A percentile compares a stretch with the other conserved stretches of the same genome.
Conservation (phyloP, 2,113 vertebrate genomes). For the Halichoeres trimaculatus region DNA sequence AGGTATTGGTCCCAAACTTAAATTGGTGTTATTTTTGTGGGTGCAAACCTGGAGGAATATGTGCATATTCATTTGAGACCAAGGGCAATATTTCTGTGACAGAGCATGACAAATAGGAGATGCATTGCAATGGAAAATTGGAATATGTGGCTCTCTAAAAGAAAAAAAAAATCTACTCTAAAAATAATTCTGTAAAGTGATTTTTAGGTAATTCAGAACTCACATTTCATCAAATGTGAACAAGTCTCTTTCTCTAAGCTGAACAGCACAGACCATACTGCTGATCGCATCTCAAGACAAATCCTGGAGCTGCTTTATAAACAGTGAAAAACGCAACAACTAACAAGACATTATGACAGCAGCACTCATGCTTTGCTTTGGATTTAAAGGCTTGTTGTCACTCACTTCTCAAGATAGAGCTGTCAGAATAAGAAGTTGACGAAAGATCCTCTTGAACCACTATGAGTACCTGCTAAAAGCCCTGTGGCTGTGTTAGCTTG, state of each 20-base stretch:
- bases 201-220: neutral
- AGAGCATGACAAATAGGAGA: slow-evolving; percentile 10
- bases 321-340: neutral
- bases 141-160: neutral
- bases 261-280: neutral
- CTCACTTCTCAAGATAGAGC: neutral
- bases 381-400: neutral
- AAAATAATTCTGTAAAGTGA: neutral
- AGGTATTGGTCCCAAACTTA: neutral
- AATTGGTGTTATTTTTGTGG: no score
- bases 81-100: slow-evolving; percentile 8
- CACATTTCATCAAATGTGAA: neutral
- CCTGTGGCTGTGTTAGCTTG: no score
- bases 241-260: neutral
- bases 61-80: slow-evolving; percentile 31
- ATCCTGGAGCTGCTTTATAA: neutral
- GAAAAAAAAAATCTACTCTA: neutral
- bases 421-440: no score
- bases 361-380: neutral
- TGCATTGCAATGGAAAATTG: slow-evolving; percentile 5
- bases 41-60: slow-evolving; percentile 14
- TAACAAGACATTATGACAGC: neutral
- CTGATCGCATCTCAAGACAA: slow-evolving; percentile 3
- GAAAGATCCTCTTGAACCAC: no score
- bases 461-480: no score